Percentiles rank a stretch among this genome's conserved stretches.
These are phyloP conservation scores for Spondyliosoma cantharus DNA, from an alignment of 2,797 vertebrate genomes.

Conservation along the genomic window DNA sequence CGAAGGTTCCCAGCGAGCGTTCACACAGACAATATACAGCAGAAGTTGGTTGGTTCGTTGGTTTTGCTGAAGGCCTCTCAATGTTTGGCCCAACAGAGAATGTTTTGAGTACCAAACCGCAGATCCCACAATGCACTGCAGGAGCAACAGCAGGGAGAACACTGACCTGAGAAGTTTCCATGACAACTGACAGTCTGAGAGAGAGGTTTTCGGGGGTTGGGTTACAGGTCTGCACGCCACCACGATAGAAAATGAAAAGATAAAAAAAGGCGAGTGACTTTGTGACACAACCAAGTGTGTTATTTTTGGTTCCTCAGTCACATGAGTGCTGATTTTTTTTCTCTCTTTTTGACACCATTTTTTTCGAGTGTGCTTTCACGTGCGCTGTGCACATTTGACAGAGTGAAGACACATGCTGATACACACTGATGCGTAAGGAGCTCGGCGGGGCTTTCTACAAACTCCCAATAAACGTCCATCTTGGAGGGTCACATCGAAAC, in stretches of 20 bases:
- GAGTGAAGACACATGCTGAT: slow-evolving; percentile 75
- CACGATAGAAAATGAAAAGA: slow-evolving; percentile 72
- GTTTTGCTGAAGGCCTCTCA: slow-evolving; percentile 72
- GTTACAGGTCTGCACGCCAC: slow-evolving; percentile 66
- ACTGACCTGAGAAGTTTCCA: slow-evolving; percentile 86
- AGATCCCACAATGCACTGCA: slow-evolving; percentile 82
- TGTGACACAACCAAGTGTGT: slow-evolving; percentile 72
- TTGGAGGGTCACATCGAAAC: slow-evolving; percentile 51
- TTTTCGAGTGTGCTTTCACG: slow-evolving; percentile 72
- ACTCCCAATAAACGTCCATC: slow-evolving; percentile 53
- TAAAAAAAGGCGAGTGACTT: slow-evolving; percentile 75
- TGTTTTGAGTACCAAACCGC: slow-evolving; percentile 66
- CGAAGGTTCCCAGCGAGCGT: slow-evolving; percentile 81
- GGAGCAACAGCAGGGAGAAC: slow-evolving; percentile 82
- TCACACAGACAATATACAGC: slow-evolving; percentile 84
- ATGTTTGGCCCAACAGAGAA: slow-evolving; percentile 66
- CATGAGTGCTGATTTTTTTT: slow-evolving; percentile 40
- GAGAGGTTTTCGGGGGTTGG: slow-evolving; percentile 60
- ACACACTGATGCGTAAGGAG: slow-evolving; percentile 53
- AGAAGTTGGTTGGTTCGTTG: slow-evolving; percentile 72
- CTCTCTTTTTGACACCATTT: slow-evolving; percentile 66
- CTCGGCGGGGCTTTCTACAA: slow-evolving; percentile 34
- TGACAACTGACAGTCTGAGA: slow-evolving; percentile 79
- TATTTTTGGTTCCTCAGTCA: slow-evolving; percentile 76
- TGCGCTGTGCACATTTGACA: slow-evolving; percentile 68